phyloP scores from a whole-genome alignment of 2,888 invertebrate species.

The Vannuccia rotundouncinata region DNA sequence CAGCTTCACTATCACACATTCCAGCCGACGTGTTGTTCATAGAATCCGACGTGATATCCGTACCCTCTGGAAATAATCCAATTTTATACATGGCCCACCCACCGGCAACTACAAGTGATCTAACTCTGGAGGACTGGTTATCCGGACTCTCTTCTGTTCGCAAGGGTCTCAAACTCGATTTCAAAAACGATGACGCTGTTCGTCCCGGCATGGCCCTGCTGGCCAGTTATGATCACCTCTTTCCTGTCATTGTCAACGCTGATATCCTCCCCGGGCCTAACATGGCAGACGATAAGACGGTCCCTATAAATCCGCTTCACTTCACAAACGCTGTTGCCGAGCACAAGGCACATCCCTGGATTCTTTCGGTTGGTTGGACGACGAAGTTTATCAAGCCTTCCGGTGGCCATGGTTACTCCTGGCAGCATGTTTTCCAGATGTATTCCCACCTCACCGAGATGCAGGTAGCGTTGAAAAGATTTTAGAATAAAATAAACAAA shows the following conservation, averaged over 20 bases:
- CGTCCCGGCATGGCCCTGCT: constrained; percentile 54
- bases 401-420: constrained; percentile 46
- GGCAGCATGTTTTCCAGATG: constrained; percentile 62
- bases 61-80: neutral
- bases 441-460: constrained; percentile 58
- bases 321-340: constrained; percentile 64
- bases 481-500: too few relatives aligned
- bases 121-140: constrained; percentile 70
- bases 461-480: too few relatives aligned
- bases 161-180: constrained; percentile 80
- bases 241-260: constrained; percentile 77
- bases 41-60: constrained; percentile 68
- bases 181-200: constrained; percentile 71
- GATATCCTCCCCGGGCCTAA: constrained; percentile 75
- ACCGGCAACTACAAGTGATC: constrained; percentile 66
- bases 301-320: constrained; percentile 63
- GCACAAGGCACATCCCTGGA: constrained; percentile 62
- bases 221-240: constrained; percentile 43
- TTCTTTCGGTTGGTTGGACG: constrained; percentile 78
- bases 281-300: constrained; percentile 56
- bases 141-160: constrained; percentile 46
- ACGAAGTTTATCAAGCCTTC: constrained; percentile 62
- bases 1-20: neutral
- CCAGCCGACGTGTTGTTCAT: constrained; percentile 69
- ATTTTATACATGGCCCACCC: constrained; percentile 70